These are phyloP conservation scores for Pharmacophagus antenor DNA, from an alignment of 2,888 invertebrate species.

Conservation along the genomic window DNA sequence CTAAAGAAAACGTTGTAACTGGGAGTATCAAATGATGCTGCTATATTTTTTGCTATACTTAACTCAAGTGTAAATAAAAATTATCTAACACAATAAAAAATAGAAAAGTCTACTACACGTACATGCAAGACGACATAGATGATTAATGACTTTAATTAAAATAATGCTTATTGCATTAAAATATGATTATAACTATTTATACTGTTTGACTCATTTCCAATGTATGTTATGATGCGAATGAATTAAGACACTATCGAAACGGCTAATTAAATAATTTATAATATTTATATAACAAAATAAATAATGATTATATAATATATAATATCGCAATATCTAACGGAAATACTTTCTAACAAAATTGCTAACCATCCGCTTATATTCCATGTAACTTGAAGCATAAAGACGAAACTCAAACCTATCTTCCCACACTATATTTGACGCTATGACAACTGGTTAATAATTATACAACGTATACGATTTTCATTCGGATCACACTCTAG, in stretches of 20 bases:
- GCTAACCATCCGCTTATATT: constrained; percentile 7
- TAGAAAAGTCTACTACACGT: background rate
- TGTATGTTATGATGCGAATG: no score
- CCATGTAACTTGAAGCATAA: background rate
- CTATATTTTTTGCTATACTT: constrained; percentile 18
- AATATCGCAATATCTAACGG: constrained; percentile 8
- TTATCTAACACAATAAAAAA: background rate
- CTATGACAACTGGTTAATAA: background rate
- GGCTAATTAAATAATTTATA: no score
- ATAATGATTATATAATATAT: no score
- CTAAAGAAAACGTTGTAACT: constrained; percentile 32
- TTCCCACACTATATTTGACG: background rate
- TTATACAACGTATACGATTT: background rate
- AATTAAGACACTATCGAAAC: no score
- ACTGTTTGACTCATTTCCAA: no score
- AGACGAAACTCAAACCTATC: background rate
- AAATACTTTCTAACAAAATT: constrained; percentile 4
- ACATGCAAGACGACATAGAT: background rate
- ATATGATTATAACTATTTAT: no score
- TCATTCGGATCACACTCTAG: no score
- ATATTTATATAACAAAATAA: no score
- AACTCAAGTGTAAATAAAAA: constrained; percentile 10
- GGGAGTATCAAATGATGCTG: constrained; percentile 21
- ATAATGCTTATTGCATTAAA: no score
- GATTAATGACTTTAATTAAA: no score